Evolutionary conservation across 2,888 invertebrate species (phyloP).

Genomic region (Aethes cnicana): DNA sequence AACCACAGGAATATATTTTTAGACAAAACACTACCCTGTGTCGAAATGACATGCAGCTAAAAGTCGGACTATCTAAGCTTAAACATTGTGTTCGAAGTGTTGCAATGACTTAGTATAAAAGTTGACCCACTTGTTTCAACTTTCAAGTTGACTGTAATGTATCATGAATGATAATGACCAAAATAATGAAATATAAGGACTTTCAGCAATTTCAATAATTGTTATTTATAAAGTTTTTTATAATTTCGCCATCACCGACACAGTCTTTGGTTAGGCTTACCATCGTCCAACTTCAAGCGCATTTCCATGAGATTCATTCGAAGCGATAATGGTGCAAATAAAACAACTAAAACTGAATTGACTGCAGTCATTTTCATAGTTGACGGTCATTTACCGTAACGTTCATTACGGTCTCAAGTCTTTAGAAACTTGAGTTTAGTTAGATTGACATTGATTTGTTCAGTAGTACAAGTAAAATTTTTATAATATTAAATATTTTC

Average conservation of each 20-base stretch:
- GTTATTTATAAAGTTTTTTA: too few relatives aligned
- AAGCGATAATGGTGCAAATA: constrained; percentile 1
- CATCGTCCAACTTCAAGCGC: constrained; percentile 22
- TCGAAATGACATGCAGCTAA: constrained; percentile 37
- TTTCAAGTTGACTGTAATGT: too few relatives aligned
- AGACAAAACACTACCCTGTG: constrained; percentile 67
- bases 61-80: constrained; percentile 23
- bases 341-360: background rate
- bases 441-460: background rate
- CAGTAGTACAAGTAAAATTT: too few relatives aligned
- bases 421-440: constrained; percentile 42
- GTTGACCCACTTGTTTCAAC: too few relatives aligned
- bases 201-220: too few relatives aligned
- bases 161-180: too few relatives aligned
- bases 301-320: constrained; percentile 18
- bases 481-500: too few relatives aligned
- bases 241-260: too few relatives aligned
- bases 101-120: too few relatives aligned
- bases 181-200: too few relatives aligned
- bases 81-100: too few relatives aligned
- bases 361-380: background rate
- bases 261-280: constrained; percentile 12
- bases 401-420: constrained; percentile 50
- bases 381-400: constrained; percentile 44
- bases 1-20: constrained; percentile 67